These are phyloP conservation scores for Tragelaphus strepsiceros DNA, from an alignment of 2,113 vertebrate species.

Conservation along the genomic window DNA sequence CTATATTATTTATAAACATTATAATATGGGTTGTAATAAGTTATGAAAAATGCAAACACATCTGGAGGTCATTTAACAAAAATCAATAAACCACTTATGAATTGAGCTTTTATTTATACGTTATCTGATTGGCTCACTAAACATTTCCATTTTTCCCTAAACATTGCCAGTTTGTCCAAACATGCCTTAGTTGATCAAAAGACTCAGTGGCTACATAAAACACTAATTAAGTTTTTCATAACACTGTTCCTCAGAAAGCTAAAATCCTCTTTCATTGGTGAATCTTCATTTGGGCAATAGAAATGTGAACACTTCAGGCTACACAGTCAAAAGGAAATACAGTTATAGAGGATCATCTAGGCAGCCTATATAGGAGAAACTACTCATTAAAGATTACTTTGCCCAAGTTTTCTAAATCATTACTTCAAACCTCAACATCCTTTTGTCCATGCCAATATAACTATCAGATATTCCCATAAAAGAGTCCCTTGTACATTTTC, in stretches of 20 bases:
- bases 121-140: slow-evolving; percentile 68
- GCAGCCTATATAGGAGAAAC: not conserved
- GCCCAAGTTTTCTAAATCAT: not conserved
- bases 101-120: slow-evolving; percentile 65
- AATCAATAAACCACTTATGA: slow-evolving; percentile 72
- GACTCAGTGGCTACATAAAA: slow-evolving; percentile 37
- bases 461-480: not conserved
- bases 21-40: slow-evolving; percentile 49
- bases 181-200: slow-evolving; percentile 32
- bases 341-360: not conserved
- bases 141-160: slow-evolving; percentile 66
- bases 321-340: not conserved
- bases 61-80: slow-evolving; percentile 77
- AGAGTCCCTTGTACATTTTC: not conserved
- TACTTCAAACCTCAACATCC: not conserved
- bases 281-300: not conserved
- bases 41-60: slow-evolving; percentile 73
- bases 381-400: not conserved
- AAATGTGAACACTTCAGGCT: not conserved
- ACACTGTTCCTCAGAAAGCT: not conserved
- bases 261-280: not conserved
- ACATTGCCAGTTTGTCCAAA: slow-evolving; percentile 50
- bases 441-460: slow-evolving; percentile 19
- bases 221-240: slow-evolving; percentile 37
- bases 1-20: slow-evolving; percentile 60